Evolutionary conservation across 2,797 vertebrate species (phyloP).

Genomic region (Valencia hispanica): DNA sequence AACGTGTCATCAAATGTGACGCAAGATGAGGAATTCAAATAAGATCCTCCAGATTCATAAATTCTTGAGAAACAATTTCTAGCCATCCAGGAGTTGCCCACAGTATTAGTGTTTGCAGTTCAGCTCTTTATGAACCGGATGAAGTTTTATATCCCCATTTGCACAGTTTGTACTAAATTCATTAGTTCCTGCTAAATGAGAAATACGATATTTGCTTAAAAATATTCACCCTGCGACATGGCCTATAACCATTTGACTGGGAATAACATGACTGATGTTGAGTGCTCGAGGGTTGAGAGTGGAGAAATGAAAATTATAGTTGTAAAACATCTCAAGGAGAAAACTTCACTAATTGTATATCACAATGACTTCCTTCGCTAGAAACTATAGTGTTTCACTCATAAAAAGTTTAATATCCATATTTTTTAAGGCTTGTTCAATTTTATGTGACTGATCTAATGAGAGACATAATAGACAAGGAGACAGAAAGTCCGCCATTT

Average conservation of each 20-base stretch:
- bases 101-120: conserved; percentile 12
- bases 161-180: conserved; percentile 18
- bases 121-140: conserved; percentile 25
- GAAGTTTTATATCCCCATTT: conserved; percentile 23
- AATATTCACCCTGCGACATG: conserved; percentile 14
- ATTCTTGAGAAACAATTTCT: conserved; percentile 17
- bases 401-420: not conserved
- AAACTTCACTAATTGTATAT: not conserved
- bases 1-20: conserved; percentile 28
- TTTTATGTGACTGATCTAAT: not conserved
- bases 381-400: not conserved
- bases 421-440: not conserved
- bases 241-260: not conserved
- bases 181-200: conserved; percentile 10
- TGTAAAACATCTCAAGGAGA: conserved; percentile 15
- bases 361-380: not conserved
- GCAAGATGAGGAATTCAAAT: conserved; percentile 27
- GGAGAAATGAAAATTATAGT: not conserved
- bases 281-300: not conserved
- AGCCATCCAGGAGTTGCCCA: conserved; percentile 24
- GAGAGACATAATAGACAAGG: not conserved
- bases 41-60: conserved; percentile 41
- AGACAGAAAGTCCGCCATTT: not conserved
- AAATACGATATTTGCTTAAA: conserved; percentile 16
- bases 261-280: not conserved